Evolutionary conservation across 2,888 invertebrate genomes (phyloP), one percentile per base, ranked within the genome.

Genomic region (Agrochola lota): DNA sequence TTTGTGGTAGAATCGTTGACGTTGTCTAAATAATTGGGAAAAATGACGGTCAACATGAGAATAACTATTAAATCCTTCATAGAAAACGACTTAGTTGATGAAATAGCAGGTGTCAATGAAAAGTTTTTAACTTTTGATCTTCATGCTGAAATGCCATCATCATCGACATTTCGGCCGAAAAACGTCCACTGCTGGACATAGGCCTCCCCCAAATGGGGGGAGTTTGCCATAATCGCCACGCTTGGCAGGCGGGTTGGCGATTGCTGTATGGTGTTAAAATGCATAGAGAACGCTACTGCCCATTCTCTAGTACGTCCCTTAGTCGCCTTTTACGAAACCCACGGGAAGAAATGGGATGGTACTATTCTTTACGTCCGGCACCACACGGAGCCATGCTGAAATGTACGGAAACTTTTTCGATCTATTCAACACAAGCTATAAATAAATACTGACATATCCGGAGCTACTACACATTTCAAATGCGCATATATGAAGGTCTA

Each of bases 401-500:
- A 78, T 35, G 26, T 26, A 35, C 11, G 23, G 23, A 78, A n/a
- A 55, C 17, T 0, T 23, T 40, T 57, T 52, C 4, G 0, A 15
- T n/a, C 43, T 78, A n/a, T 30, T 60, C 43, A 2, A 30, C 60
- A 62, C 46, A 52, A 57, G 0, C 30, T 63, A 49, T 69, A 49
- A 69, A 75, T 68, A 75, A 6, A 52, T n/a, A 23, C 17, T 57
- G 1, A 26, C 60, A 75, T 23, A 71, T 57, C 12, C 70, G 57
- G 69, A 70, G 20, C 74, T 79, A 74, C 23, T 15, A 49, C 40
- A 74, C 26, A 67, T 76, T 60, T 70, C 57, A 71, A 74, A 68
- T 52, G 66, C 76, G 70, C 79, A 85, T 83, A 78, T 76, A 81
- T 84, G 71, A 77, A 79, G 80, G 80, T 78, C 71, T 78, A 83